phyloP scores from a whole-genome alignment of 2,797 vertebrate species.

The Psittacula derbiana region DNA sequence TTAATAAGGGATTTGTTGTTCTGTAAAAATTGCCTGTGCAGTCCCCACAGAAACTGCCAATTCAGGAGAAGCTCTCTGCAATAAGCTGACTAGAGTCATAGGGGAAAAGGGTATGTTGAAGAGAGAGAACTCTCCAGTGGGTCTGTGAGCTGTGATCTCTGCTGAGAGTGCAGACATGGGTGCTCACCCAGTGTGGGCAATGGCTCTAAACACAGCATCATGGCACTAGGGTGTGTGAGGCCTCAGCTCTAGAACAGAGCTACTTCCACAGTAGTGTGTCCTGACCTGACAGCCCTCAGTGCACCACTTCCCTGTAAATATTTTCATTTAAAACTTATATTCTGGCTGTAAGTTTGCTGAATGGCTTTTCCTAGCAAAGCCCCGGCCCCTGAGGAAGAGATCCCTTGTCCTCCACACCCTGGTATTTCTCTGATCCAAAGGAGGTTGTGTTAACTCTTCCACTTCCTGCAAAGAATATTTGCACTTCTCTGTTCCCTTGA shows the following conservation, averaged over 20 bases:
- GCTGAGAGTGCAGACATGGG: neutral
- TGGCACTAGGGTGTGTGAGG: neutral
- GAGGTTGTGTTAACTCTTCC: constrained; percentile 17
- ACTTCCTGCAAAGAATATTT: constrained; percentile 33
- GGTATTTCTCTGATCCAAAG: constrained; percentile 4
- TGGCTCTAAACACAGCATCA: neutral
- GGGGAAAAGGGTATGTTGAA: neutral
- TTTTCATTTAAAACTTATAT: neutral
- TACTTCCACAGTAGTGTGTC: neutral
- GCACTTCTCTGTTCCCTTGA: constrained; percentile 30
- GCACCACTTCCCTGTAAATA: constrained; percentile 39
- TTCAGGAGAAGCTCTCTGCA: constrained; percentile 13
- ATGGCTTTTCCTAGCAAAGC: constrained; percentile 31
- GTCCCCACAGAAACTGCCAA: neutral
- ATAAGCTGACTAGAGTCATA: neutral
- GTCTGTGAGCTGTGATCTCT: neutral
- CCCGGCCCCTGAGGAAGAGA: neutral
- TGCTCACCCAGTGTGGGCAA: neutral
- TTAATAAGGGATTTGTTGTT: constrained; percentile 49
- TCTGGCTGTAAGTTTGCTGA: constrained; percentile 46
- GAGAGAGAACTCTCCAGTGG: neutral
- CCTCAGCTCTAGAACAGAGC: neutral
- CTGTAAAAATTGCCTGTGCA: neutral
- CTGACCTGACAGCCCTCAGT: neutral
- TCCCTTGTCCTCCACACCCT: neutral